A percentile compares a stretch with the other conserved stretches of the same genome.
phyloP scores from a whole-genome alignment of 2,113 vertebrate genomes.

The Notarius lentiginosus region DNA sequence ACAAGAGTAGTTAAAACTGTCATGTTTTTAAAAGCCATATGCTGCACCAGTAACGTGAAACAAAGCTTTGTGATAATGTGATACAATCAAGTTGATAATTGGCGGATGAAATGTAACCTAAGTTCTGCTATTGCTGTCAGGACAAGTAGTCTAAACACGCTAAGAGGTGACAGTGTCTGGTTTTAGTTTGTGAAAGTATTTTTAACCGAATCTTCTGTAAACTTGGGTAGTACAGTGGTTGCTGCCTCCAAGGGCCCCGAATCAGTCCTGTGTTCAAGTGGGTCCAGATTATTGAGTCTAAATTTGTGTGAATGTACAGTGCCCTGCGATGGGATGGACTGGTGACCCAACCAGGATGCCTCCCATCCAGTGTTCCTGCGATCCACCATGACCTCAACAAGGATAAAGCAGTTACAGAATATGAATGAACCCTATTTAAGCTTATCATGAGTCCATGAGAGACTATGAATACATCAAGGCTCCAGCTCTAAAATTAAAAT shows the following conservation, averaged over 20 bases:
- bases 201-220: neutral
- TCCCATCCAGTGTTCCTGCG: neutral
- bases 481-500: slow-evolving; percentile 4
- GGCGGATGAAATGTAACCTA: neutral
- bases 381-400: neutral
- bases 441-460: neutral
- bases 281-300: neutral
- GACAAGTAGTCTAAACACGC: neutral
- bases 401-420: neutral
- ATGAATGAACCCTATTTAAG: neutral
- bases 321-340: too few species aligned
- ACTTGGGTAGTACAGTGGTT: neutral
- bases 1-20: neutral
- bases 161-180: neutral
- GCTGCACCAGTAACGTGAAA: neutral
- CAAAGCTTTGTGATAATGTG: neutral
- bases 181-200: neutral
- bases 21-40: neutral
- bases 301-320: neutral
- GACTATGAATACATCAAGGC: neutral
- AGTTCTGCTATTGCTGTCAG: neutral
- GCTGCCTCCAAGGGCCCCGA: neutral
- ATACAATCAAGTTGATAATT: slow-evolving; percentile 2
- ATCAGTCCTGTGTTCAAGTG: neutral
- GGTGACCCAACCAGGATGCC: neutral